Evolutionary conservation across 2,113 vertebrate genomes (phyloP).

Genomic region (Bostrychus sinensis): DNA sequence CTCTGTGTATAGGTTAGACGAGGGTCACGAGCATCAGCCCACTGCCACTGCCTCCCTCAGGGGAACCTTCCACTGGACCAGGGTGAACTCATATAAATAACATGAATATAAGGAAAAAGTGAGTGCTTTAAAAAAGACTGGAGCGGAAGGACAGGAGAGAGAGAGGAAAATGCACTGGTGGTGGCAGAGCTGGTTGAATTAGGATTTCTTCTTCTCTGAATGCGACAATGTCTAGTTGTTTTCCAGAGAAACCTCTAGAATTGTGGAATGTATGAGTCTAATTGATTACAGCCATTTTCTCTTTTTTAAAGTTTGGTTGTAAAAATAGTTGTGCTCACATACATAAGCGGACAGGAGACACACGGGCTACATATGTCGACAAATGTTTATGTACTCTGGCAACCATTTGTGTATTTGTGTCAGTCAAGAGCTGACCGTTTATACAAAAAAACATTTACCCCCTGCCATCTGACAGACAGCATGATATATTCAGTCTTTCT

Average conservation of each 20-base stretch:
- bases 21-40: conserved; percentile 56
- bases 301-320: conserved; percentile 47
- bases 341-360: conserved; percentile 31
- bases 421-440: conserved; percentile 18
- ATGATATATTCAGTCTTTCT: conserved; percentile 22
- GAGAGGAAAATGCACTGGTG: conserved; percentile 16
- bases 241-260: conserved; percentile 61
- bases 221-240: conserved; percentile 74
- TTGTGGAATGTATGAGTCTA: conserved; percentile 62
- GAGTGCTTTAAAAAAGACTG: conserved; percentile 30
- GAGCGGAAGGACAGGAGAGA: conserved; percentile 35
- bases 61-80: conserved; percentile 51
- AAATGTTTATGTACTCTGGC: conserved; percentile 34
- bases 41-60: conserved; percentile 35
- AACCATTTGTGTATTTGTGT: conserved; percentile 48
- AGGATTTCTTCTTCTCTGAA: conserved; percentile 40
- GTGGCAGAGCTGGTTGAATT: conserved; percentile 31
- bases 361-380: too few species aligned
- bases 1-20: conserved; percentile 72
- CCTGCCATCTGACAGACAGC: conserved; percentile 38
- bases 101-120: conserved; percentile 74
- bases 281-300: conserved; percentile 53
- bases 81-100: conserved; percentile 72
- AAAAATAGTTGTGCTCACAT: conserved; percentile 68
- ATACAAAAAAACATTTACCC: conserved; percentile 27